These are phyloP conservation scores for Zaprionus kolodkinae DNA, from an alignment of 1,140 invertebrate species.

Conservation along the genomic window DNA sequence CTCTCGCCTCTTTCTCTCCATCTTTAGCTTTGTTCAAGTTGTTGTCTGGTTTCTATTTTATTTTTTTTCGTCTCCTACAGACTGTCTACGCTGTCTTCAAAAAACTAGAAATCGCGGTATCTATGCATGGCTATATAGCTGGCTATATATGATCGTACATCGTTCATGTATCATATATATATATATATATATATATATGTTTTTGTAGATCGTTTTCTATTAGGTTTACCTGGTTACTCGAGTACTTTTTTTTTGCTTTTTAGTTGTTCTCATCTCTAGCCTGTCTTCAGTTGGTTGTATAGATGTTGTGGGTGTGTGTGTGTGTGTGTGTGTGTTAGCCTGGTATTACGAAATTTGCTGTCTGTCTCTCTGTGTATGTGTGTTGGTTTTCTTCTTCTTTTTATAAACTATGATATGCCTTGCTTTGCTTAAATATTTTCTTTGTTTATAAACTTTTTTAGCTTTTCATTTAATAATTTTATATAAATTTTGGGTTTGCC, in stretches of 20 bases:
- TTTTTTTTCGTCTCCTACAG: slow-evolving; percentile 85
- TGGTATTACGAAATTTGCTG: slow-evolving; percentile 28
- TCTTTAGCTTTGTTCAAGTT: slow-evolving; percentile 23
- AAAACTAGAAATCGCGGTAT: slow-evolving; percentile 33
- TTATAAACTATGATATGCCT: slow-evolving; percentile 82
- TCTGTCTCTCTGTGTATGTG: slow-evolving; percentile 20
- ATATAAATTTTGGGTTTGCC: slow-evolving; percentile 60
- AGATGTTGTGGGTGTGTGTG: background rate
- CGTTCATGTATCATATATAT: slow-evolving; percentile 15
- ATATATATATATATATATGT: background rate
- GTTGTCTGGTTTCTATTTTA: slow-evolving; percentile 26
- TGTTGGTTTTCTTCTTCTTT: slow-evolving; percentile 42
- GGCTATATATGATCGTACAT: slow-evolving; percentile 59
- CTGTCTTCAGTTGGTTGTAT: slow-evolving; percentile 3
- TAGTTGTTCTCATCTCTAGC: slow-evolving; percentile 17
- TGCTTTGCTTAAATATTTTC: slow-evolving; percentile 82
- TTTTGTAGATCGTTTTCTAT: slow-evolving; percentile 17
- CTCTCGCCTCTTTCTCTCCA: slow-evolving; percentile 35
- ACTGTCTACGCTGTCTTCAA: slow-evolving; percentile 84
- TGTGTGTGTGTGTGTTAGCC: background rate
- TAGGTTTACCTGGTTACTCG: slow-evolving; percentile 21
- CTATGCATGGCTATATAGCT: slow-evolving; percentile 65
- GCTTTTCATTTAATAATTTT: slow-evolving; percentile 52
- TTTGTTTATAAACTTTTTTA: slow-evolving; percentile 55
- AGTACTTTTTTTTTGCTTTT: background rate